Evolutionary conservation across 64 coral and sea anemone genomes (phyloP).

Genomic region (Montipora efflorescens): DNA sequence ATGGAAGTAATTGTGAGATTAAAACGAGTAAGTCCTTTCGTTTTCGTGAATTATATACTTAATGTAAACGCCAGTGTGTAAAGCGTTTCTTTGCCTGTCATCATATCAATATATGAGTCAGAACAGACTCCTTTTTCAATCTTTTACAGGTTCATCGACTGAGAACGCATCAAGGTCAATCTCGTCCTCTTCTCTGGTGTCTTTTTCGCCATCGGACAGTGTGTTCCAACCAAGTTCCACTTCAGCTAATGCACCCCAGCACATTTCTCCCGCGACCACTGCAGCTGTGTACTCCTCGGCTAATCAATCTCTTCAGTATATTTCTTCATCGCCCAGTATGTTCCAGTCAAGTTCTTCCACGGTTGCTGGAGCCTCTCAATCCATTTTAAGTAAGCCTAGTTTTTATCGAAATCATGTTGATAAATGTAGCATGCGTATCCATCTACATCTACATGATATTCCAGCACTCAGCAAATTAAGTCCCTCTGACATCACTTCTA

Average conservation of each 20-base stretch:
- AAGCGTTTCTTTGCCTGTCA: not conserved
- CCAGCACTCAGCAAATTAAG: no score
- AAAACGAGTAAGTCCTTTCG: not conserved
- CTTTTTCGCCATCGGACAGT: not conserved
- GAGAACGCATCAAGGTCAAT: not conserved
- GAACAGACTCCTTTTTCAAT: not conserved
- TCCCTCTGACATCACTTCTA: no score
- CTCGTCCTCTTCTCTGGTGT: not conserved
- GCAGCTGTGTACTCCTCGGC: no score
- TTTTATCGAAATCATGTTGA: no score
- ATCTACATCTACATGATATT: no score
- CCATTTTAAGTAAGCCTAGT: not conserved
- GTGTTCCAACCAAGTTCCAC: not conserved
- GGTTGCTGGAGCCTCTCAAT: not conserved
- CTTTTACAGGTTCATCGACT: not conserved
- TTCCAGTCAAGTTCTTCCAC: not conserved
- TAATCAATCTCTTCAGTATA: no score
- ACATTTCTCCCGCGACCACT: no score
- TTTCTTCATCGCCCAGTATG: not conserved
- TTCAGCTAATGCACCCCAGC: no score
- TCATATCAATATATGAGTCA: not conserved
- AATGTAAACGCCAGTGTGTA: not conserved
- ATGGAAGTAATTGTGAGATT: not conserved
- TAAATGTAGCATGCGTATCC: no score
- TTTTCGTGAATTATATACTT: not conserved